Percentiles rank a stretch among this genome's conserved stretches.
Evolutionary conservation across 1,140 invertebrate species (phyloP).

Genomic region (Melipona quadrifasciata): DNA sequence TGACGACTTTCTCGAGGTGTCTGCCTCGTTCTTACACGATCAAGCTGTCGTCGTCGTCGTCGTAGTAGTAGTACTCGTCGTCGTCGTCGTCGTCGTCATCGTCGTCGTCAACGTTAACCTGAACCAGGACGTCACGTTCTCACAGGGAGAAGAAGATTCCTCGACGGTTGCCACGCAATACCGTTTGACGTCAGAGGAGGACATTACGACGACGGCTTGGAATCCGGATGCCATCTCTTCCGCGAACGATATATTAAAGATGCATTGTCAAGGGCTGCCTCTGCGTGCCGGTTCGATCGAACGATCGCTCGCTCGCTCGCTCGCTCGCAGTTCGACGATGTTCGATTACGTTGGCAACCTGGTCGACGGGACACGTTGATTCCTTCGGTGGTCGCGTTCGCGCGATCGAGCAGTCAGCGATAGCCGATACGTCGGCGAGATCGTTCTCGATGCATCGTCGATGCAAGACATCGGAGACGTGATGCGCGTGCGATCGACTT

Average conservation of each 20-base stretch:
- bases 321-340: slow-evolving; percentile 24
- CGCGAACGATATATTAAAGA: slow-evolving; percentile 24
- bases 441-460: background rate
- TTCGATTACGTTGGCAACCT: slow-evolving; percentile 19
- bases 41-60: slow-evolving; percentile 26
- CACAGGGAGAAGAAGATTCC: slow-evolving; percentile 9
- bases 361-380: background rate
- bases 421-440: background rate
- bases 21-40: slow-evolving; percentile 13
- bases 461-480: background rate
- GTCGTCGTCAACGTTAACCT: slow-evolving; percentile 7
- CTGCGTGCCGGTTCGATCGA: background rate
- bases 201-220: slow-evolving; percentile 33
- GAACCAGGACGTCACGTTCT: slow-evolving; percentile 18
- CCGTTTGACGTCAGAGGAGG: slow-evolving; percentile 25
- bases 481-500: background rate
- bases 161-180: background rate
- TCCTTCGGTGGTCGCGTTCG: background rate
- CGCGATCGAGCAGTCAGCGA: slow-evolving; percentile 1
- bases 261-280: slow-evolving; percentile 18
- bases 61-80: too few relatives aligned
- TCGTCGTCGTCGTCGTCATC: slow-evolving; percentile 16
- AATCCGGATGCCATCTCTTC: slow-evolving; percentile 43
- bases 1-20: background rate
- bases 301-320: slow-evolving; percentile 7